A percentile compares a stretch with the other conserved stretches of the same genome.
phyloP scores from a whole-genome alignment of 1,140 invertebrate genomes.

The Linepithema humile region DNA sequence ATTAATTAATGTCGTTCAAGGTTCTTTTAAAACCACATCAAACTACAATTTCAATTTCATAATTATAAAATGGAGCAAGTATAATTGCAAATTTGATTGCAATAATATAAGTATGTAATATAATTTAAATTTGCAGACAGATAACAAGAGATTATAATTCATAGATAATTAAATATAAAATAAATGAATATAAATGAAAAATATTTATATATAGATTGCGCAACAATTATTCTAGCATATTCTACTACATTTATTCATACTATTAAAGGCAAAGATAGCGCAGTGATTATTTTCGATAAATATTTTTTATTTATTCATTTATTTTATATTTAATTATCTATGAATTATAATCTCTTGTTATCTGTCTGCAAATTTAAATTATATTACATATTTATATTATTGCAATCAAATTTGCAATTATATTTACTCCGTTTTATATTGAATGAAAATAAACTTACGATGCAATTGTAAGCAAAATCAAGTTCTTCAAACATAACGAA shows the following conservation, averaged over 20 bases:
- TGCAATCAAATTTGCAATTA: not conserved
- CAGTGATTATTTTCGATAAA: too few species aligned
- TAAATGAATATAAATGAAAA: too few species aligned
- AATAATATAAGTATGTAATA: not conserved
- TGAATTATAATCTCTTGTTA: too few species aligned
- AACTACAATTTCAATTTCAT: slow-evolving; percentile 27
- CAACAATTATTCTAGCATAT: too few species aligned
- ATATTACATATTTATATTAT: not conserved
- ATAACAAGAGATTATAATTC: too few species aligned
- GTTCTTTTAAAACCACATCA: slow-evolving; percentile 13
- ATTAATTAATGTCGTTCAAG: slow-evolving; percentile 16
- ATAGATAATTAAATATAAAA: too few species aligned
- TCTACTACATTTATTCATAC: too few species aligned
- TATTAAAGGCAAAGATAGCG: too few species aligned
- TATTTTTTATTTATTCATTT: too few species aligned
- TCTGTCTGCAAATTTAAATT: not conserved
- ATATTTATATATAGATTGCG: too few species aligned
- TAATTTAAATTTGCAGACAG: not conserved
- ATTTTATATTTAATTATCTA: too few species aligned
- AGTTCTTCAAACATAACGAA: not conserved
- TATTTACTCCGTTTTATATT: not conserved
- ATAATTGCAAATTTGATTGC: slow-evolving; percentile 3
- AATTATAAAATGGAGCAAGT: slow-evolving; percentile 15
- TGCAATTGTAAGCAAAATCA: not conserved
- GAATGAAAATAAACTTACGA: not conserved